These are phyloP conservation scores for Frankliniella fusca DNA, from an alignment of 2,888 invertebrate species.

Conservation along the genomic window DNA sequence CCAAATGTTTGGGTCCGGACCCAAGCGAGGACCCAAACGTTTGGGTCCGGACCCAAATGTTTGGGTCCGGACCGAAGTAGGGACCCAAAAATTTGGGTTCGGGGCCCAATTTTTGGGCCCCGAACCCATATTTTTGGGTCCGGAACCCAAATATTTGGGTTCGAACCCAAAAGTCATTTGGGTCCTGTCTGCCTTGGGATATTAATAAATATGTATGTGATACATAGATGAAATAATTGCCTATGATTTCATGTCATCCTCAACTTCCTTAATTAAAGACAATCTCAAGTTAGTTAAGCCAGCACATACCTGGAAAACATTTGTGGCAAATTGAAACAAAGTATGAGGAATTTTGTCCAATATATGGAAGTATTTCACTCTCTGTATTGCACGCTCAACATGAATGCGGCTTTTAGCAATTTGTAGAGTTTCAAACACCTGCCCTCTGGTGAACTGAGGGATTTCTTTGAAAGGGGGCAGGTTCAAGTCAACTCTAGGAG, in stretches of 20 bases:
- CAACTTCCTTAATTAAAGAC: neutral
- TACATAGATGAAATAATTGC: no score
- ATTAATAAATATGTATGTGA: no score
- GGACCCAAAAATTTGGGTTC: no score
- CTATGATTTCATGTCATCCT: neutral
- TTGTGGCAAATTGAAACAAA: neutral
- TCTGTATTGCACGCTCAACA: slow-evolving; percentile 29
- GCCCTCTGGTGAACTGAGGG: slow-evolving; percentile 26
- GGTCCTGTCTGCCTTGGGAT: no score
- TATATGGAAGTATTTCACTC: slow-evolving; percentile 28
- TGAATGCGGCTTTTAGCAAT: slow-evolving; percentile 31
- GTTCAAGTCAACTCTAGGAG: neutral
- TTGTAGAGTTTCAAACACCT: neutral
- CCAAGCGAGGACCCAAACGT: no score
- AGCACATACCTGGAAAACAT: neutral
- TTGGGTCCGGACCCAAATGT: no score
- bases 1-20: no score
- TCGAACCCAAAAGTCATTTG: no score
- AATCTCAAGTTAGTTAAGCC: neutral
- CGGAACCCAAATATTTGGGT: no score
- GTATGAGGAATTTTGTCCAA: neutral
- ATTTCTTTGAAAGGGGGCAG: neutral
- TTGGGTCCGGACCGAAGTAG: no score
- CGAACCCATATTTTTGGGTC: no score
- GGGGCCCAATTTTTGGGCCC: no score